Evolutionary conservation across 2,797 vertebrate genomes (phyloP), one percentile per base, ranked within the genome.

Genomic region (Notolabrus celidotus): DNA sequence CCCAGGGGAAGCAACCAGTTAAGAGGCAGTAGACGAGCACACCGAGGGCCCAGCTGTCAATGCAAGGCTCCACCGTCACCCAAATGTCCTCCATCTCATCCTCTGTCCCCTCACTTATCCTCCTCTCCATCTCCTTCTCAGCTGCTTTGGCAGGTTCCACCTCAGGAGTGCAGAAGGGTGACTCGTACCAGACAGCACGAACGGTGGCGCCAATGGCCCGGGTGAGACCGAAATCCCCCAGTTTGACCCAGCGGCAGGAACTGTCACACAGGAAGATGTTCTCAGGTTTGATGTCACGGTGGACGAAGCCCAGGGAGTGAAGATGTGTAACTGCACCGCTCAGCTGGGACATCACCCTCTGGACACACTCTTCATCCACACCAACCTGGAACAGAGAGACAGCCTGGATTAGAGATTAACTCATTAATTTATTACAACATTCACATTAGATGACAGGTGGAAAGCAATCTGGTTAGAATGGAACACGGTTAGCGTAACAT

Each of bases 1-100:
- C 96, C 97, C 97, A 99, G 60, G 98, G 98, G 86, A 99, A 99
- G 83, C 97, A 97, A 57, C 97, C 94, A 0, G 98, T 99, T 47
- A 99, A 90, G 9, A 99, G 91, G 87, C 97, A 99, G 89, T 97
- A 99, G 7, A 95, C 80, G 29, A 99, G 93, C 5, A 99, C 94
- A 0, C 98, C 98, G 0, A 99, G 95, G 1, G 96, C 96, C 98
- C 98, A 99, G 80, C 95, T 96, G 0, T 99, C 98, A 62, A 98
- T 88, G 51, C 93, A 92, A 11, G 95, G 81, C 65, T 98, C 95
- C 0, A 98, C 96, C 22, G 95, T 93, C 47, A 96, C 88, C 83
- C 95, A 95, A 10, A 90, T 77, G 39, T 91, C 88, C 77, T 94
- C 90, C 71, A 72, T 51, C 31, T 82, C 74, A 42, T 90, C 83